A percentile compares a stretch with the other conserved stretches of the same genome.
Conservation (phyloP, 1,140 invertebrate species). For the Olivierus martensii region DNA sequence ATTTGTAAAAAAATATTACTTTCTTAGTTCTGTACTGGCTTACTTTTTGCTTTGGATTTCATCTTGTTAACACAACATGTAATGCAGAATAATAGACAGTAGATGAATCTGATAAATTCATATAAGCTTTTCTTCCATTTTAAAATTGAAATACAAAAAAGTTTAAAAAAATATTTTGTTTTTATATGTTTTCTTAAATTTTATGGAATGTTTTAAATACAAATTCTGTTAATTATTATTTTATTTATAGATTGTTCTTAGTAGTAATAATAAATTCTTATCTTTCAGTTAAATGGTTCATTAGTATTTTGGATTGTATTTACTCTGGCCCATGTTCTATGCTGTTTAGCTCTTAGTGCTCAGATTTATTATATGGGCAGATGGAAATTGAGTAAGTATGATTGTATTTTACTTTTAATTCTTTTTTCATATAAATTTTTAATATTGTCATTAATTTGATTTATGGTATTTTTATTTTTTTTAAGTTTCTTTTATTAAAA, state of each 20-base stretch:
- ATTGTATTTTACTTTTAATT: too few species aligned
- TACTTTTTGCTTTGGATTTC: too few species aligned
- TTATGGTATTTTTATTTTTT: too few species aligned
- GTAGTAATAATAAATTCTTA: slow-evolving; percentile 4
- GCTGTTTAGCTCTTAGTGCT: slow-evolving; percentile 54
- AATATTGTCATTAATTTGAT: too few species aligned
- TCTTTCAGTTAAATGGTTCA: slow-evolving; percentile 43
- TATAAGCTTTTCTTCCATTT: neutral
- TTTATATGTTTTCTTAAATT: neutral
- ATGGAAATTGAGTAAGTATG: slow-evolving; percentile 50
- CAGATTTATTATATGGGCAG: slow-evolving; percentile 78
- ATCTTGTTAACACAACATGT: too few species aligned
- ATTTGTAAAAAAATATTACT: too few species aligned
- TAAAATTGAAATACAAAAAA: neutral
- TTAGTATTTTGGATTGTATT: slow-evolving; percentile 62
- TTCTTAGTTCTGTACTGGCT: too few species aligned
- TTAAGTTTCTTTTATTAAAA: too few species aligned
- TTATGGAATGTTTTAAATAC: neutral
- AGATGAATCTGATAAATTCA: too few species aligned
- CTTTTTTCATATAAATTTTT: too few species aligned
- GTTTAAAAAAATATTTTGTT: neutral
- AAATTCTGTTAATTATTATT: neutral
- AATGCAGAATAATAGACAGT: too few species aligned
- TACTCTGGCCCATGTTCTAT: slow-evolving; percentile 50
- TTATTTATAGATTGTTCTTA: neutral